Base-by-base conservation (phyloP, 2,888 invertebrate genomes). In the Pemphredon lugubris region DNA sequence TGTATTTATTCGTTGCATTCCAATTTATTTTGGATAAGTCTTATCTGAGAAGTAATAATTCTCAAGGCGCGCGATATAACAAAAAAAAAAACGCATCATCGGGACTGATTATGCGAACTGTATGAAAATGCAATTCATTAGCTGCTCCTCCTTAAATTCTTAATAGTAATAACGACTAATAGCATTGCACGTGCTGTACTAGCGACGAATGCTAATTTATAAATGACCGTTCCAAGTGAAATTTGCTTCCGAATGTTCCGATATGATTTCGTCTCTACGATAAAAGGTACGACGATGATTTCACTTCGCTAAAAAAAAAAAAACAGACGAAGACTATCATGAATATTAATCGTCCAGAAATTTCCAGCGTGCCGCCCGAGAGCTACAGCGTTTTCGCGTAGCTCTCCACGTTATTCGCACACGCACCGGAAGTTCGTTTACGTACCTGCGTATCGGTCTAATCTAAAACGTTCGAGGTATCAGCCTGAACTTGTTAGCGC, bases 401-500 rank as follows among this genome's bases (percentile, higher is more conserved):
- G n/a, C 2, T 34, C 2, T 34, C 18, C 55, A 42, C 34, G 42
- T 67, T 58, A 48, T 68, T 79, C 57, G 51, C 51, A 66, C 67
- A 53, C 40, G 68, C 63, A 72, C 70, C 77, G 71, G 73, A 77
- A 79, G 73, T 75, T 73, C 72, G 73, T 73, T 72, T 77, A 77
- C 71, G 60, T 66, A 42, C 13, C 50, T 50, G 71, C 69, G 81
- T 86, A 84, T 87, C 86, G 72, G 61, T 64, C 73, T 81, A 82
- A 87, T 88, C 87, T 87, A 73, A 85, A 84, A 83, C 78, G 79
- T 71, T 79, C 75, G n/a, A 73, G 65, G 74, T 81, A 83, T 87
- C 79, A 79, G 79, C 78, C 79, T 81, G 84, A 81, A 84, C 85
- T 86, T 86, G 86, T 87, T 84, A 84, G 75, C 82, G 82, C 69